phyloP scores from a whole-genome alignment of 2,888 invertebrate genomes.

The Sphaerophoria rueppellii region DNA sequence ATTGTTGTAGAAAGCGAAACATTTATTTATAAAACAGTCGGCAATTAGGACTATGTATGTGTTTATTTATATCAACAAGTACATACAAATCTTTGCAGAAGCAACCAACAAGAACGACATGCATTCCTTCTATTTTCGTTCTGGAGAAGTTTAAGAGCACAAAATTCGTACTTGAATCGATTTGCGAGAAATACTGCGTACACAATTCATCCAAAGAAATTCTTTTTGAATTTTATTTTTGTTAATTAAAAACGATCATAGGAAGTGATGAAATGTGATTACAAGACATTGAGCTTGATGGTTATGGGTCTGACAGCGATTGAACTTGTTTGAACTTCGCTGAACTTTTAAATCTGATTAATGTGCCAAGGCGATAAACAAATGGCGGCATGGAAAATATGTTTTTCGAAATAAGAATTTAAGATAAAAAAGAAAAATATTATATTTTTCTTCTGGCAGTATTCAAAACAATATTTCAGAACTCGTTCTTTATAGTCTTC shows the following conservation, averaged over 20 bases:
- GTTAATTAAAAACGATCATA: neutral
- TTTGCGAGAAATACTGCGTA: constrained; percentile 29
- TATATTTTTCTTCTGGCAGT: neutral
- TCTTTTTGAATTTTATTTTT: neutral
- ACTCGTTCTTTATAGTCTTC: neutral
- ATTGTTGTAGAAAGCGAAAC: constrained; percentile 13
- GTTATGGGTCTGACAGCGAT: neutral
- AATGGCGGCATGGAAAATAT: too few species aligned
- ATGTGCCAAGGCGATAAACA: neutral
- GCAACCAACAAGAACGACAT: neutral
- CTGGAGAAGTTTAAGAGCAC: constrained; percentile 27
- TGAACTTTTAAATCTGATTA: neutral
- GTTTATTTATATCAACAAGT: constrained; percentile 28
- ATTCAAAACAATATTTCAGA: too few species aligned
- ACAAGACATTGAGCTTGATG: constrained; percentile 13
- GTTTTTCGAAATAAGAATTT: too few species aligned
- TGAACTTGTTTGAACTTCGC: neutral
- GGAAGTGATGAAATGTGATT: constrained; percentile 11
- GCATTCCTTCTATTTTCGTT: constrained; percentile 58
- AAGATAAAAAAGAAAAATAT: too few species aligned
- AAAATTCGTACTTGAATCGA: constrained; percentile 25
- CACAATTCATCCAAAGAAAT: neutral
- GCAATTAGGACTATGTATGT: constrained; percentile 40
- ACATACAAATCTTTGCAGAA: neutral
- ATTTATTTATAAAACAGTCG: constrained; percentile 60